These are phyloP conservation scores for Thaumatotibia leucotreta DNA, from an alignment of 1,140 invertebrate genomes.

Conservation along the genomic window DNA sequence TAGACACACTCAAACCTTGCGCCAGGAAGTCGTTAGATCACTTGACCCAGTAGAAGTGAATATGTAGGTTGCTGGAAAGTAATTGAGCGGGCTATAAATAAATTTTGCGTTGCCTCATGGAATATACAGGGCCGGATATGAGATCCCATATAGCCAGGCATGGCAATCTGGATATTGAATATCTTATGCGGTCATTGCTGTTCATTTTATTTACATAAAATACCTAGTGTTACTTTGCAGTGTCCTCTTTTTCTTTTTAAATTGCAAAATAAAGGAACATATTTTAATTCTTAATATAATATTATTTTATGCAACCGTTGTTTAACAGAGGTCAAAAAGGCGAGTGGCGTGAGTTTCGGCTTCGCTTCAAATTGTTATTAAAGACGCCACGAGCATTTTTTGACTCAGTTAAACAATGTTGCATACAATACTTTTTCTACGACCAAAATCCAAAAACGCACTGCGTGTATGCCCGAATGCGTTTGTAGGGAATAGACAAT, in stretches of 20 bases:
- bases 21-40: constrained; percentile 47
- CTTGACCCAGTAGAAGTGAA: constrained; percentile 42
- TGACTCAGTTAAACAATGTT: too few species aligned
- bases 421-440: too few species aligned
- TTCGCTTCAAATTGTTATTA: too few species aligned
- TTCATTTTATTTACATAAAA: not conserved
- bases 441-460: too few species aligned
- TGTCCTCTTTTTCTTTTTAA: not conserved
- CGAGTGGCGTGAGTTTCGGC: too few species aligned
- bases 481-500: too few species aligned
- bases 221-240: too few species aligned
- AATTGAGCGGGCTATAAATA: constrained; percentile 23
- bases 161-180: not conserved
- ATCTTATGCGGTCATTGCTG: not conserved
- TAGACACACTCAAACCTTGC: constrained; percentile 30
- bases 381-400: too few species aligned
- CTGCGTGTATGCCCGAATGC: too few species aligned
- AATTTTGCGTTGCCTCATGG: constrained; percentile 6
- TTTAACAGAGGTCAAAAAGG: too few species aligned
- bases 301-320: too few species aligned
- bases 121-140: constrained; percentile 3
- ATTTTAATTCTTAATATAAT: too few species aligned
- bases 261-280: not conserved
- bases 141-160: not conserved
- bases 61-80: constrained; percentile 30